Evolutionary conservation across 2,888 invertebrate species (phyloP).

Genomic region (Microplitis deprimator): DNA sequence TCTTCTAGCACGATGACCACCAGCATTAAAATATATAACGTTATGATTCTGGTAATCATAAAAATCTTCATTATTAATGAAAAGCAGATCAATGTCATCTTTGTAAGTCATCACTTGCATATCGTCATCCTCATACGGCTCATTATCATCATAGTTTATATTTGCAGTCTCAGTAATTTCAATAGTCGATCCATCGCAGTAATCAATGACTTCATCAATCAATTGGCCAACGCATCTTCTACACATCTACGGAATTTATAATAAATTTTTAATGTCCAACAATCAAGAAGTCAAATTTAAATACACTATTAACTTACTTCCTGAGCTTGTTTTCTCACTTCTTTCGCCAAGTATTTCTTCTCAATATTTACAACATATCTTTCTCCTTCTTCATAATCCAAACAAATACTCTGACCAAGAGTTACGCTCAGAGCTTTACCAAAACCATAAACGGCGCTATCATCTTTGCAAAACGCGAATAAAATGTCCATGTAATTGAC

Average conservation of each 20-base stretch:
- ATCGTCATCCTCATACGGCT: no score
- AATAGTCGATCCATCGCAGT: no score
- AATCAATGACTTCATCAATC: no score
- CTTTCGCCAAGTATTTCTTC: slow-evolving; percentile 66
- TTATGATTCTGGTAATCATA: neutral
- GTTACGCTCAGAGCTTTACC: slow-evolving; percentile 75
- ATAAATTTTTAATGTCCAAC: neutral
- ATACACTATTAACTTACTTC: neutral
- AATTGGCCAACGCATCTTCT: neutral
- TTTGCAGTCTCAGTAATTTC: no score
- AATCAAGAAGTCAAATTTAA: neutral
- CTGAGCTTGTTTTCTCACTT: slow-evolving; percentile 3
- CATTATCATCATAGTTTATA: no score
- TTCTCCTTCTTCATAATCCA: slow-evolving; percentile 72
- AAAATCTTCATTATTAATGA: neutral
- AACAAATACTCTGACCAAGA: slow-evolving; percentile 74
- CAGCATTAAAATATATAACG: slow-evolving; percentile 3
- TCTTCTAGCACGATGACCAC: slow-evolving; percentile 3
- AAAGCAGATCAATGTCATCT: neutral
- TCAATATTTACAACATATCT: slow-evolving; percentile 64
- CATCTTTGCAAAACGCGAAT: slow-evolving; percentile 77
- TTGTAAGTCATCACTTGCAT: neutral
- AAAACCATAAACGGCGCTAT: slow-evolving; percentile 74
- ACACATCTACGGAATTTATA: neutral
- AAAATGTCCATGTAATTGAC: slow-evolving; percentile 78